phyloP scores from a whole-genome alignment of 1,140 invertebrate genomes.

The Formica selysi region DNA sequence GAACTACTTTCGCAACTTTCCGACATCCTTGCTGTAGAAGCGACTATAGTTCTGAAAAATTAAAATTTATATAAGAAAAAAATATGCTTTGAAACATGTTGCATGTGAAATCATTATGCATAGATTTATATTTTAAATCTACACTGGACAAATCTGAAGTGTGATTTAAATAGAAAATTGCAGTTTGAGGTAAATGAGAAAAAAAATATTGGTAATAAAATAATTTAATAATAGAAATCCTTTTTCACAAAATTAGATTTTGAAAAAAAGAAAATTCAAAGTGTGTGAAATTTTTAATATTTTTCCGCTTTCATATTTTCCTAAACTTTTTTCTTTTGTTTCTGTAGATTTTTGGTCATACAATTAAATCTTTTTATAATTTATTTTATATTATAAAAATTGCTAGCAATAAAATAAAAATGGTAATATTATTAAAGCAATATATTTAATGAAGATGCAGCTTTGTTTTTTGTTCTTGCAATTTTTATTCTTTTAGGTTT shows the following conservation, averaged over 20 bases:
- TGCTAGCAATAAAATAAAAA: neutral
- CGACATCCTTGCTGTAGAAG: neutral
- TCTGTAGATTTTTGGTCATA: neutral
- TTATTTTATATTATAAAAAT: neutral
- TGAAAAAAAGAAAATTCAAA: neutral
- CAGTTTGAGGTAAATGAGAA: neutral
- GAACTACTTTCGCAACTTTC: neutral
- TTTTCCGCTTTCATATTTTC: neutral
- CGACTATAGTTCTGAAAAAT: neutral
- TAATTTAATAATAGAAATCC: neutral
- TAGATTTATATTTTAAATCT: neutral
- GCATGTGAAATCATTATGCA: neutral
- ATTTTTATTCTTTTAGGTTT: neutral
- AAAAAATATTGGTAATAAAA: neutral
- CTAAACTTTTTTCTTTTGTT: neutral
- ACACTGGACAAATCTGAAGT: neutral
- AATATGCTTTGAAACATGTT: no score
- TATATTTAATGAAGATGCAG: neutral
- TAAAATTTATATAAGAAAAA: neutral
- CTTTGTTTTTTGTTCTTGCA: neutral
- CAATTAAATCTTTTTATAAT: neutral
- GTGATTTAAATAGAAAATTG: neutral
- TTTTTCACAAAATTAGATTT: neutral
- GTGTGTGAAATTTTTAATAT: neutral
- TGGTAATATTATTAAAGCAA: neutral